phyloP scores from a whole-genome alignment of 2,888 invertebrate genomes.

The Aplocera efformata region DNA sequence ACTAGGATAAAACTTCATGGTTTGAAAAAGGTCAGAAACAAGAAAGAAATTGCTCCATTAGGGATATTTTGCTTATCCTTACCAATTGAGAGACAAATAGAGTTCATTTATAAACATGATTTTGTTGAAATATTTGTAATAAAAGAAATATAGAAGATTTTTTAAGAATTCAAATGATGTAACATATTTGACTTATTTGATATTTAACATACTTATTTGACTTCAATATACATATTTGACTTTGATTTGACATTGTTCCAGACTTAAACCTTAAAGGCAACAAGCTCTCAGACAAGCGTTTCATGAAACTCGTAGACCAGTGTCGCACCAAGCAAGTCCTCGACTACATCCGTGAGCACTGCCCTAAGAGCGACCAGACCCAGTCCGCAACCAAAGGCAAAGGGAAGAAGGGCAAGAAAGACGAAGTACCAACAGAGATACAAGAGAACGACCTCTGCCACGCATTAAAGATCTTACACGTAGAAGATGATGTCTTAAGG shows the following conservation, averaged over 20 bases:
- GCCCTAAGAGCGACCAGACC: slow-evolving; percentile 60
- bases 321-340: slow-evolving; percentile 87
- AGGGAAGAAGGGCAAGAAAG: slow-evolving; percentile 65
- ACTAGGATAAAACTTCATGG: no score
- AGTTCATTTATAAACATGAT: no score
- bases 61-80: no score
- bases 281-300: slow-evolving; percentile 85
- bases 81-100: no score
- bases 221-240: no score
- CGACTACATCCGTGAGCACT: slow-evolving; percentile 87
- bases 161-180: no score
- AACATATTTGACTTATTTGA: no score
- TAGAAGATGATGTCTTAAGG: slow-evolving; percentile 68
- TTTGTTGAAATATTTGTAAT: no score
- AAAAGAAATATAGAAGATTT: no score
- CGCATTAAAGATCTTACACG: slow-evolving; percentile 66
- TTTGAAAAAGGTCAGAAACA: no score
- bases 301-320: slow-evolving; percentile 87
- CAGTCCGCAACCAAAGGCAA: slow-evolving; percentile 49
- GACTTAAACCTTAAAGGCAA: slow-evolving; percentile 88
- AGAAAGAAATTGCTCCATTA: no score
- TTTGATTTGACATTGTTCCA: slow-evolving; percentile 35
- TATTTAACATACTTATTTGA: no score
- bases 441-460: slow-evolving; percentile 55
- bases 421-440: slow-evolving; percentile 52